Evolutionary conservation across 2,797 vertebrate genomes (phyloP).

Genomic region (Lindbergichthys nudifrons): DNA sequence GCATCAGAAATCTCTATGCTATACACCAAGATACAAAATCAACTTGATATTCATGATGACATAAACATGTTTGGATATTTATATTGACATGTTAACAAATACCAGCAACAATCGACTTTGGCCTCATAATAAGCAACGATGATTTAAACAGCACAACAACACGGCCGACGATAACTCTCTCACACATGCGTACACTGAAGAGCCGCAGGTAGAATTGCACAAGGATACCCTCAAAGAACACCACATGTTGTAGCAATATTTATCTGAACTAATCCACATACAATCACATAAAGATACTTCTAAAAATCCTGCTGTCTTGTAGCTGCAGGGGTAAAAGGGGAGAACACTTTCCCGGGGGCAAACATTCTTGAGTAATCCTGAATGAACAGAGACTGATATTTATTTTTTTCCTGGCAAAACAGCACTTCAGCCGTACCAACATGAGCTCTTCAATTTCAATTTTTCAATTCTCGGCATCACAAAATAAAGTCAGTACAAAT

Average conservation of each 20-base stretch:
- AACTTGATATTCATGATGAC: constrained; percentile 57
- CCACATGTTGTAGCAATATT: constrained; percentile 68
- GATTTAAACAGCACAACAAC: constrained; percentile 64
- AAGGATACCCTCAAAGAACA: constrained; percentile 72
- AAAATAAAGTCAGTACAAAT: constrained; percentile 81
- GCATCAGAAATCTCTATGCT: constrained; percentile 59
- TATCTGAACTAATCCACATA: constrained; percentile 67
- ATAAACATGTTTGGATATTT: constrained; percentile 60
- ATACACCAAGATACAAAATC: constrained; percentile 72
- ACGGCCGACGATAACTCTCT: constrained; percentile 61
- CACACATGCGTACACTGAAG: constrained; percentile 74
- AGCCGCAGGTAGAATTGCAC: constrained; percentile 72
- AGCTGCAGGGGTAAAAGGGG: constrained; percentile 58
- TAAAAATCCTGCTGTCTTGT: constrained; percentile 58
- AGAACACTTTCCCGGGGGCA: constrained; percentile 29
- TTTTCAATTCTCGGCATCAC: constrained; percentile 63
- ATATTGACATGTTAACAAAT: constrained; percentile 66
- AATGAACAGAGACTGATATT: constrained; percentile 48
- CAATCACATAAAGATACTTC: constrained; percentile 65
- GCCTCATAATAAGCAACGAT: constrained; percentile 72
- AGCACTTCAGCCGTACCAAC: constrained; percentile 43
- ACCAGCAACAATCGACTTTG: constrained; percentile 69
- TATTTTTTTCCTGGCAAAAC: constrained; percentile 45
- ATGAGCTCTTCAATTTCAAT: constrained; percentile 27
- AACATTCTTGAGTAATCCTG: constrained; percentile 63